Evolutionary conservation across 2,888 invertebrate genomes (phyloP).

Genomic region (Oligia fasciuncula): DNA sequence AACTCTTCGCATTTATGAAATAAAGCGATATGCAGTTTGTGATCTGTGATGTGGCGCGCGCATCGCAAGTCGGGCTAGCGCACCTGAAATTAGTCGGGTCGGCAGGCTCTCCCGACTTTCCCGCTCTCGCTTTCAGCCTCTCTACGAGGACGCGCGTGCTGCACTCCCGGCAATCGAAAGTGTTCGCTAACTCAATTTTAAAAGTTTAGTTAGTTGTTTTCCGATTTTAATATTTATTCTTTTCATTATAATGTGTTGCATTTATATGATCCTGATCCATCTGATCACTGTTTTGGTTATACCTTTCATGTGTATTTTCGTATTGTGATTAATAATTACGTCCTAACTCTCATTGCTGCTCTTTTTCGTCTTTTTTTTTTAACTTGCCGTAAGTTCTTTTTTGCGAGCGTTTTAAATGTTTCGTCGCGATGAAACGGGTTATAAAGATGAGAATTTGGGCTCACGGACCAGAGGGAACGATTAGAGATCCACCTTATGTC

Average conservation of each 20-base stretch:
- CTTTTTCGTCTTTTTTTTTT: background rate
- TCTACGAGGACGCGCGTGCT: slow-evolving; percentile 6
- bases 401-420: background rate
- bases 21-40: slow-evolving; percentile 6
- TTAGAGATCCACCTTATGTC: background rate
- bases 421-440: background rate
- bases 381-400: background rate
- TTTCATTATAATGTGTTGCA: background rate
- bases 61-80: background rate
- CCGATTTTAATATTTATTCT: background rate
- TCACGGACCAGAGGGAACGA: background rate
- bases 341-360: background rate
- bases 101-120: background rate
- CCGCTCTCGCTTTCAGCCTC: slow-evolving; percentile 25
- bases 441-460: slow-evolving; percentile 5
- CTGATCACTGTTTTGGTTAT: rapidly evolving
- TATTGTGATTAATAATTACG: background rate
- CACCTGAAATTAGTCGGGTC: slow-evolving; percentile 18
- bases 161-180: slow-evolving; percentile 6
- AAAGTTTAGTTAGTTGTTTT: background rate
- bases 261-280: background rate
- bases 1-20: background rate
- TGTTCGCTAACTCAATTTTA: slow-evolving; percentile 1
- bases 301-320: background rate
- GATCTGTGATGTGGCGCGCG: slow-evolving; percentile 36